Evolutionary conservation across 1,140 invertebrate genomes (phyloP), one percentile per base, ranked within the genome.

Genomic region (Gryon sp.): DNA sequence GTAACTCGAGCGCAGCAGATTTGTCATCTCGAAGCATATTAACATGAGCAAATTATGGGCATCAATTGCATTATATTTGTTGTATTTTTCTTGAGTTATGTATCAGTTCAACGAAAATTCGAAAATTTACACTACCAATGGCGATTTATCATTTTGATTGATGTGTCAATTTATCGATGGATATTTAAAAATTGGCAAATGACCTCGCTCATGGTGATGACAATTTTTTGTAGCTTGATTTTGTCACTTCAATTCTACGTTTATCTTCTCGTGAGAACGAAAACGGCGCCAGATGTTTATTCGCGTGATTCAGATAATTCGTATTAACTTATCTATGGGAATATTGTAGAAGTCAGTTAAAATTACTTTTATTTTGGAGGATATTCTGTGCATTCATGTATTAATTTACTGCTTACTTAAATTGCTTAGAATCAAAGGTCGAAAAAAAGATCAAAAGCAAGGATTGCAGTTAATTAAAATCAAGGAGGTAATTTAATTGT

Each of bases 91-190:
- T n/a, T n/a, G n/a, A n/a, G n/a, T n/a, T n/a, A n/a, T n/a, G n/a
- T n/a, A n/a, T n/a, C 12, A 19, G 18, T 3, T 40, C n/a, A n/a
- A 6, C 11, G 4, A 11, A 43, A 24, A 46, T 36, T 16, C 9
- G 14, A 66, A 53, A 66, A 53, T 46, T 2, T 6, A 12, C 62
- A 66, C 53, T 55, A 59, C n/a, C n/a, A 69, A 69, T 43, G 55
- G 43, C n/a, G 41, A 69, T 69, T 32, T 18, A 59, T 69, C 65
- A 69, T 69, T 9, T n/a, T 65, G 62, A 65, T 45, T 32, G 62
- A 65, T 48, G 15, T 28, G 38, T 28, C 26, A 18, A 34, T 43
- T 69, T 59, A 69, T 59, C 63, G 28, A 43, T 22, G 24, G 43
- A 22, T 34, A 59, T 50, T 59, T 59, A 26, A 52, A 55, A 55